Evolutionary conservation across 2,888 invertebrate species (phyloP).

Genomic region (Drosophila atroscutellata): DNA sequence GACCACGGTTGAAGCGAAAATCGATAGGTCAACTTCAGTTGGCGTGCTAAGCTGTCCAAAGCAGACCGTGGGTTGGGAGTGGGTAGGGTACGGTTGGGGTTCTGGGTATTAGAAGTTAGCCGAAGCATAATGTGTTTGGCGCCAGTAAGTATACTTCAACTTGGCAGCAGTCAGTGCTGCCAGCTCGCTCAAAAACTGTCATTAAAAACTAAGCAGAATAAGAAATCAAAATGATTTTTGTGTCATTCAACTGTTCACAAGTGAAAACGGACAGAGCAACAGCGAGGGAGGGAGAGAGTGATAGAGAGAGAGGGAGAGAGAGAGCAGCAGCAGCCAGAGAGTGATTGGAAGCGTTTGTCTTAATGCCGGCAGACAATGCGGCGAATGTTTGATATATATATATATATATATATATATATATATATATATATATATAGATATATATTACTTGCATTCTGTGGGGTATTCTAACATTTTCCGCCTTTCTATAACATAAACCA

Average conservation of each 20-base stretch:
- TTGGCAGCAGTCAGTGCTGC: not conserved
- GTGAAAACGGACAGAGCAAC: not conserved
- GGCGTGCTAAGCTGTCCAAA: constrained; percentile 30
- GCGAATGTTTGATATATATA: constrained; percentile 57
- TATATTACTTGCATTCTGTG: constrained; percentile 1
- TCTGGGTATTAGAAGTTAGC: not conserved
- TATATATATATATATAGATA: constrained; percentile 16
- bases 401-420: not conserved
- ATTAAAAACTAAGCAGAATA: not conserved
- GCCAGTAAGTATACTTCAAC: constrained; percentile 39
- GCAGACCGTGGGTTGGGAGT: too few relatives aligned
- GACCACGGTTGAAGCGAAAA: constrained; percentile 27
- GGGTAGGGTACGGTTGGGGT: too few relatives aligned
- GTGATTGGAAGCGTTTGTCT: constrained; percentile 9
- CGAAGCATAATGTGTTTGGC: constrained; percentile 8
- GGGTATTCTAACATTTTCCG: not conserved
- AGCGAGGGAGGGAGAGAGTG: not conserved
- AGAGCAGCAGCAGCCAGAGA: not conserved
- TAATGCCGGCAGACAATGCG: constrained; percentile 55
- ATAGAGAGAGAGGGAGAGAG: not conserved
- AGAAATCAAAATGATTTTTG: constrained; percentile 7
- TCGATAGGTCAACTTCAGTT: constrained; percentile 56
- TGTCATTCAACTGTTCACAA: constrained; percentile 27
- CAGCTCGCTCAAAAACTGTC: not conserved
- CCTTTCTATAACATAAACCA: not conserved